Conservation (phyloP, 2,113 vertebrate genomes). For the Phrynosoma platyrhinos region DNA sequence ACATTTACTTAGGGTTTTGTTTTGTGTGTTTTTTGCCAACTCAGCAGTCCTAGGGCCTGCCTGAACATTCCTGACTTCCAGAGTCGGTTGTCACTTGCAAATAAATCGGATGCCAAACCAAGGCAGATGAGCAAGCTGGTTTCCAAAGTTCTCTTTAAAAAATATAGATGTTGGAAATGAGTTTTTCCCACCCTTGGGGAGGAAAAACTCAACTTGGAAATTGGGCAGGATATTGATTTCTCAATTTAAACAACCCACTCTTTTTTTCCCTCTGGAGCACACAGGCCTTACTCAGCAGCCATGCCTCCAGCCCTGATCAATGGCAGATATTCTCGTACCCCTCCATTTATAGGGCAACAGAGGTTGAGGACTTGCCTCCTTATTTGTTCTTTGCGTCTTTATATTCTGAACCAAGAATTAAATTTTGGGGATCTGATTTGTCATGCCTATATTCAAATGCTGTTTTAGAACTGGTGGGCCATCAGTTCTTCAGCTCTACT, state of each 20-base stretch:
- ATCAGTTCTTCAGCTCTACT: background rate
- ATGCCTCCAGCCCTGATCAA: no score
- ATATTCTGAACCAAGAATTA: no score
- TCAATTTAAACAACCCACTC: background rate
- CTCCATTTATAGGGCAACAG: no score
- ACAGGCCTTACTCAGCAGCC: background rate
- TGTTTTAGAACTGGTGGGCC: no score
- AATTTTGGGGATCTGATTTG: no score
- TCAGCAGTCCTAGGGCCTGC: background rate
- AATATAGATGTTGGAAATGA: background rate
- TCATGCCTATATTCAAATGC: no score
- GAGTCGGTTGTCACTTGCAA: rapidly evolving
- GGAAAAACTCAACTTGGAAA: background rate
- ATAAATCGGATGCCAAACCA: background rate
- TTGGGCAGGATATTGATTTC: background rate
- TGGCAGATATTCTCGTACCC: no score
- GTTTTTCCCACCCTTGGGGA: background rate
- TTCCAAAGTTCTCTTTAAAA: background rate
- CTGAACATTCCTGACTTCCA: background rate
- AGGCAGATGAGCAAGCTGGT: no score
- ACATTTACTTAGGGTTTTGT: no score
- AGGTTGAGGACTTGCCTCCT: no score
- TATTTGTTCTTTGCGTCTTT: no score
- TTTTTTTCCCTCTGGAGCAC: background rate
- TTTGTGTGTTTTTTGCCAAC: background rate